Evolutionary conservation across 2,888 invertebrate species (phyloP).

Genomic region (Anthrax anthrax): DNA sequence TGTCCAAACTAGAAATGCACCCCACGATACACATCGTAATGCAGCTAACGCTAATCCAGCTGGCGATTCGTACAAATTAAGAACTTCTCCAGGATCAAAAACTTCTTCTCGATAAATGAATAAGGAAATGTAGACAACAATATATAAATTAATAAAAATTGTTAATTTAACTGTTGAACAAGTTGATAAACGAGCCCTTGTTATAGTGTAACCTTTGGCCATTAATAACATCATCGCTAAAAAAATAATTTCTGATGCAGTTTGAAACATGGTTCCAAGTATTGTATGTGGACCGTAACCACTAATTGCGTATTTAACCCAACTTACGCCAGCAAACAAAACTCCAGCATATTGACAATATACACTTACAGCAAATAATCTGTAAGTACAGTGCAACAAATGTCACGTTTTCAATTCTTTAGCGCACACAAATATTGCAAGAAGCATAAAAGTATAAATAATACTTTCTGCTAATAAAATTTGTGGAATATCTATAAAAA

Average conservation of each 20-base stretch:
- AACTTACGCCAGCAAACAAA: slow-evolving; percentile 51
- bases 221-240: slow-evolving; percentile 64
- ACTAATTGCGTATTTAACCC: slow-evolving; percentile 60
- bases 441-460: slow-evolving; percentile 54
- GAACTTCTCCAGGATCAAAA: slow-evolving; percentile 81
- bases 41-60: slow-evolving; percentile 73
- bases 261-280: slow-evolving; percentile 43
- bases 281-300: slow-evolving; percentile 46
- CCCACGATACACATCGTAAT: slow-evolving; percentile 64
- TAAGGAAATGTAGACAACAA: slow-evolving; percentile 55
- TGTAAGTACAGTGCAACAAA: slow-evolving; percentile 76
- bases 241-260: slow-evolving; percentile 57
- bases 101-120: slow-evolving; percentile 72
- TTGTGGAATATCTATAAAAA: slow-evolving; percentile 66
- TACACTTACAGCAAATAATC: slow-evolving; percentile 62
- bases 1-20: slow-evolving; percentile 54
- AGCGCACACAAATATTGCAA: slow-evolving; percentile 58
- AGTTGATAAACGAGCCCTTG: slow-evolving; percentile 61
- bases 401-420: slow-evolving; percentile 64
- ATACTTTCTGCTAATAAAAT: slow-evolving; percentile 60
- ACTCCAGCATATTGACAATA: slow-evolving; percentile 56
- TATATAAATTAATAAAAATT: slow-evolving; percentile 63
- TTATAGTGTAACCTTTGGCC: slow-evolving; percentile 84
- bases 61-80: slow-evolving; percentile 81
- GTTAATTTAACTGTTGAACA: slow-evolving; percentile 61